A percentile compares a stretch with the other conserved stretches of the same genome.
Evolutionary conservation across 1,140 invertebrate genomes (phyloP).

Genomic region (Drosophila biarmipes): DNA sequence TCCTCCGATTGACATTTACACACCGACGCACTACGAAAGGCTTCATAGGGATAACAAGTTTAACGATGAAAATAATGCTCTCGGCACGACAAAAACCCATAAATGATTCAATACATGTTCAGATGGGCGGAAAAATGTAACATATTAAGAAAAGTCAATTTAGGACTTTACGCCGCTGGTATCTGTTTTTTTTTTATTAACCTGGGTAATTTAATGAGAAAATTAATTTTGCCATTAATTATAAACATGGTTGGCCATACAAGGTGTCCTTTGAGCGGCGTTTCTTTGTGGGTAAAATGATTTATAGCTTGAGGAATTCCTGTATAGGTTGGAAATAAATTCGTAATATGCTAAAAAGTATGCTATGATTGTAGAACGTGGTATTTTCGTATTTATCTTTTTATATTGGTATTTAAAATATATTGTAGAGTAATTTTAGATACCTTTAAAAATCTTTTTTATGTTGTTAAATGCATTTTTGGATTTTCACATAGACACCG

Average conservation of each 20-base stretch:
- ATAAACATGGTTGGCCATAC: neutral
- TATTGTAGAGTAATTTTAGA: too few relatives aligned
- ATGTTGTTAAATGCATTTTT: too few relatives aligned
- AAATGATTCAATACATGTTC: slow-evolving; percentile 11
- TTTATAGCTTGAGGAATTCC: too few relatives aligned
- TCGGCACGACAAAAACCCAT: slow-evolving; percentile 5
- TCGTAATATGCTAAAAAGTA: too few relatives aligned
- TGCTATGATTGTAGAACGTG: too few relatives aligned
- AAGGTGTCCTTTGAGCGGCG: too few relatives aligned
- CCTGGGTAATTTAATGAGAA: neutral
- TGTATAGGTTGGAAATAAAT: too few relatives aligned
- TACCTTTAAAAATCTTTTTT: too few relatives aligned
- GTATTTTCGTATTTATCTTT: too few relatives aligned
- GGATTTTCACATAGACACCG: neutral
- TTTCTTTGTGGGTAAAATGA: too few relatives aligned
- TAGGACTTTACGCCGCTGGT: neutral
- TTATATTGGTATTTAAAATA: too few relatives aligned
- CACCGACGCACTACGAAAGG: slow-evolving; percentile 18
- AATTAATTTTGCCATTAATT: neutral
- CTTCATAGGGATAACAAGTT: slow-evolving; percentile 28
- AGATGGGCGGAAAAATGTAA: slow-evolving; percentile 10
- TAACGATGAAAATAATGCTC: slow-evolving; percentile 18
- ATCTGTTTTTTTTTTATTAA: neutral
- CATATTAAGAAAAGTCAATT: slow-evolving; percentile 9
- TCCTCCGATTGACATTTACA: slow-evolving; percentile 38